A percentile compares a stretch with the other conserved stretches of the same genome.
Evolutionary conservation across 2,113 vertebrate genomes (phyloP).

Genomic region (Lampris incognitus): DNA sequence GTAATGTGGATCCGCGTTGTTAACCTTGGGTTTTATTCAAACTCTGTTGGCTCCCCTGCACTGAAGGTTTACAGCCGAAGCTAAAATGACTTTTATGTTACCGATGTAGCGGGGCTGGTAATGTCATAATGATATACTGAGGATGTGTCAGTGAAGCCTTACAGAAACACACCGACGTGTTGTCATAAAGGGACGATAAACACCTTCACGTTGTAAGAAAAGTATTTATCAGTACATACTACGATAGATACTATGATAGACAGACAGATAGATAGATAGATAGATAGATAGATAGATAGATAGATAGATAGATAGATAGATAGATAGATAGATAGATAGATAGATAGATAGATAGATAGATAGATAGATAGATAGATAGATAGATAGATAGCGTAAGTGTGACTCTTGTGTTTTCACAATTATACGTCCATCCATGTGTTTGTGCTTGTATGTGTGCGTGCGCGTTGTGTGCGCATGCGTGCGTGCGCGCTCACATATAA

Average conservation of each 20-base stretch:
- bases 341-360: not conserved
- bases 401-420: too few relatives aligned
- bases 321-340: not conserved
- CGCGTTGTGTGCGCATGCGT: not conserved
- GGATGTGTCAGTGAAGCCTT: too few relatives aligned
- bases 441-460: not conserved
- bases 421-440: not conserved
- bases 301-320: not conserved
- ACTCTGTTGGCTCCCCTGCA: not conserved
- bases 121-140: not conserved
- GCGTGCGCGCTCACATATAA: slow-evolving; percentile 14
- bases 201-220: too few relatives aligned
- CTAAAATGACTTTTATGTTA: too few relatives aligned
- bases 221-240: too few relatives aligned
- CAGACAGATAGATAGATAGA: too few relatives aligned
- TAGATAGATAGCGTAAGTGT: too few relatives aligned
- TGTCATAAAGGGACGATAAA: too few relatives aligned
- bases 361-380: not conserved
- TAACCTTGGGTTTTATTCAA: not conserved
- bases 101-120: not conserved
- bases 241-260: too few relatives aligned
- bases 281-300: too few relatives aligned
- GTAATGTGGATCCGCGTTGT: not conserved
- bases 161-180: too few relatives aligned
- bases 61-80: too few relatives aligned